Evolutionary conservation across 2,797 vertebrate species (phyloP).

Genomic region (Argya squamiceps): DNA sequence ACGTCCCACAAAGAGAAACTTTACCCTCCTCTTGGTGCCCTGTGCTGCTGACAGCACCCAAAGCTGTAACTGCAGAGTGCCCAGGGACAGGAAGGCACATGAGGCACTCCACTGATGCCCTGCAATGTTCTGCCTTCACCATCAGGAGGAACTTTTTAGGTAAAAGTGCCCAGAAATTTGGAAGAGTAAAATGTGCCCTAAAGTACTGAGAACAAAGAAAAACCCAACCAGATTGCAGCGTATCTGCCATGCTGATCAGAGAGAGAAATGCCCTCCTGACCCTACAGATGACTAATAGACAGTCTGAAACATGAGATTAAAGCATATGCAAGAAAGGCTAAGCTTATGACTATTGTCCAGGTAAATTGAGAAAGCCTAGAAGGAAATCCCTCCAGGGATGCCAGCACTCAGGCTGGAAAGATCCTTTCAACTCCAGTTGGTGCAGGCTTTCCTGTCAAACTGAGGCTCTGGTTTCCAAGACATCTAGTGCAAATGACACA

Average conservation of each 20-base stretch:
- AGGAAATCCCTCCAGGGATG: constrained; percentile 13
- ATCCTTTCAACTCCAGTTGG: not conserved
- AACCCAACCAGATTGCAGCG: not conserved
- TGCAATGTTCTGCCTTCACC: not conserved
- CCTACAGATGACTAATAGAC: not conserved
- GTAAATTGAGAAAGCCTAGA: constrained; percentile 8
- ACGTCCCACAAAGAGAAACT: not conserved
- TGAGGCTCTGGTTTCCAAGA: constrained; percentile 5
- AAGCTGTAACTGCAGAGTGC: not conserved
- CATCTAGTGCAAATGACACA: not conserved
- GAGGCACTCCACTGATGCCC: not conserved
- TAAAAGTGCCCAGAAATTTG: not conserved
- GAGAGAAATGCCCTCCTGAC: not conserved
- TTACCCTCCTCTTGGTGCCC: not conserved
- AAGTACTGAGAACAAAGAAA: not conserved
- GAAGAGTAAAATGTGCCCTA: not conserved
- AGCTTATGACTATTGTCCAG: not conserved
- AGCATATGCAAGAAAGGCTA: not conserved
- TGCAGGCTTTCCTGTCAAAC: not conserved
- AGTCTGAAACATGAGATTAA: not conserved
- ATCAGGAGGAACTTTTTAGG: not conserved
- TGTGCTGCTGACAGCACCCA: not conserved
- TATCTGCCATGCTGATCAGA: not conserved
- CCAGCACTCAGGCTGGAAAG: not conserved
- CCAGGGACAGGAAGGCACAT: not conserved